Conservation (phyloP, 2,113 vertebrate genomes). For the Micronycteris hirsuta region DNA sequence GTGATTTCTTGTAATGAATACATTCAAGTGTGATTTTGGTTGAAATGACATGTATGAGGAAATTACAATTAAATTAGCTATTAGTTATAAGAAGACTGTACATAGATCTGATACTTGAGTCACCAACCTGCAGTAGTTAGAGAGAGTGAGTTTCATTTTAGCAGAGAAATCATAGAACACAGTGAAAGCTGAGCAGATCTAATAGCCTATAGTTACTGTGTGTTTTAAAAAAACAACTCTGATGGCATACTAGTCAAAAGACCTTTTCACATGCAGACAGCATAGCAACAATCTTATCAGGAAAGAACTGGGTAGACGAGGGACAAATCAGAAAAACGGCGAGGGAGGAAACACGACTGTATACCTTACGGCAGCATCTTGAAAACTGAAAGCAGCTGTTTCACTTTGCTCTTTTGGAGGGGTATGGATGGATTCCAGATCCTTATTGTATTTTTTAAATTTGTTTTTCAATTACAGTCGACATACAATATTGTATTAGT, state of each 20-base stretch:
- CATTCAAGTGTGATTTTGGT: conserved; percentile 3
- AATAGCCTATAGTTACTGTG: background rate
- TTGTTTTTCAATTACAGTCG: background rate
- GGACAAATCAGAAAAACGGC: background rate
- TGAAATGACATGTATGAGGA: conserved; percentile 47
- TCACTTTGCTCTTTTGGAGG: background rate
- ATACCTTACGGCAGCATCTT: conserved; percentile 17
- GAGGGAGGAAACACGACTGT: background rate
- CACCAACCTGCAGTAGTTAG: conserved; percentile 50
- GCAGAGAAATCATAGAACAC: conserved; percentile 52
- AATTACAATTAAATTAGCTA: conserved; percentile 30
- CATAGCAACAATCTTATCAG: background rate
- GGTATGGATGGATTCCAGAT: background rate
- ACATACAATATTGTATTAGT: background rate
- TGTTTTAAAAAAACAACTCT: background rate
- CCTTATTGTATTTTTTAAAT: background rate
- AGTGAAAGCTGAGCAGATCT: conserved; percentile 49
- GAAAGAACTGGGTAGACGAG: background rate
- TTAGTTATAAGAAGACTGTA: conserved; percentile 37
- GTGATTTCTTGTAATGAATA: background rate
- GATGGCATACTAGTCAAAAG: background rate
- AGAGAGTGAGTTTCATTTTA: conserved; percentile 57
- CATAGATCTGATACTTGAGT: conserved; percentile 32
- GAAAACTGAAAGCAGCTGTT: background rate
- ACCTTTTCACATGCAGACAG: background rate